These are phyloP conservation scores for Stigmatopora argus DNA, from an alignment of 2,113 vertebrate genomes.

Conservation along the genomic window DNA sequence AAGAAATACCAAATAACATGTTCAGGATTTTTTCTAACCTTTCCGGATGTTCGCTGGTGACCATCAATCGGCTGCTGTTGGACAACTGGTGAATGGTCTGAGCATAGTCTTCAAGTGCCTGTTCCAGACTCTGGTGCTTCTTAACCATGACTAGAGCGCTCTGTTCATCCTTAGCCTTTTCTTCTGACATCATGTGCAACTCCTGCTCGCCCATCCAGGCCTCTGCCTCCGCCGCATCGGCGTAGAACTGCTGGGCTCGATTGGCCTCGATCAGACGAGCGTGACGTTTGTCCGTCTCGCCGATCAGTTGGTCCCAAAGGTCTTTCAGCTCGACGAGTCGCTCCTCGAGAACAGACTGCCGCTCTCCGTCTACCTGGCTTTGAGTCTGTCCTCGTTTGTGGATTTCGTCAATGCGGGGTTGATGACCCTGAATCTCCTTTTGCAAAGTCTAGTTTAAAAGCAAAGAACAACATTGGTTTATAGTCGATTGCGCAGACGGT, in stretches of 20 bases:
- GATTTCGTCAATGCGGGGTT: slow-evolving; percentile 86
- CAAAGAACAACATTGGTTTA: not conserved
- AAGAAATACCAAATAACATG: not conserved
- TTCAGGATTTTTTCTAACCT: slow-evolving; percentile 65
- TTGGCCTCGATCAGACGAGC: slow-evolving; percentile 76
- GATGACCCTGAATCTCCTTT: slow-evolving; percentile 91
- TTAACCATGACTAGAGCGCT: slow-evolving; percentile 88
- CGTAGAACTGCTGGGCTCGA: slow-evolving; percentile 86
- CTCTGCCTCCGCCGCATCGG: slow-evolving; percentile 82
- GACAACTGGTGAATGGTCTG: slow-evolving; percentile 84
- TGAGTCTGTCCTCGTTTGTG: slow-evolving; percentile 67
- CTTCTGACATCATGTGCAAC: slow-evolving; percentile 92
- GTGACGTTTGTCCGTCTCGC: slow-evolving; percentile 76
- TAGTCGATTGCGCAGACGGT: not conserved
- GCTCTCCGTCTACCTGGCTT: slow-evolving; percentile 60
- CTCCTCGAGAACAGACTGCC: slow-evolving; percentile 68
- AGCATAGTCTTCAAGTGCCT: slow-evolving; percentile 85
- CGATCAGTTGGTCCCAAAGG: slow-evolving; percentile 78
- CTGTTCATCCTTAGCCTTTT: slow-evolving; percentile 94
- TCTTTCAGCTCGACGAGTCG: slow-evolving; percentile 74
- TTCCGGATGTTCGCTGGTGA: slow-evolving; percentile 82
- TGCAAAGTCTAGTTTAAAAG: slow-evolving; percentile 76
- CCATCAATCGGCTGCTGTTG: slow-evolving; percentile 84
- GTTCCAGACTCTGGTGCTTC: slow-evolving; percentile 84
- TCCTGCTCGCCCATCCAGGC: slow-evolving; percentile 97